Percentiles rank a stretch among this genome's conserved stretches.
These are phyloP conservation scores for Luffia ferchaultella DNA, from an alignment of 2,888 invertebrate species.

Conservation along the genomic window DNA sequence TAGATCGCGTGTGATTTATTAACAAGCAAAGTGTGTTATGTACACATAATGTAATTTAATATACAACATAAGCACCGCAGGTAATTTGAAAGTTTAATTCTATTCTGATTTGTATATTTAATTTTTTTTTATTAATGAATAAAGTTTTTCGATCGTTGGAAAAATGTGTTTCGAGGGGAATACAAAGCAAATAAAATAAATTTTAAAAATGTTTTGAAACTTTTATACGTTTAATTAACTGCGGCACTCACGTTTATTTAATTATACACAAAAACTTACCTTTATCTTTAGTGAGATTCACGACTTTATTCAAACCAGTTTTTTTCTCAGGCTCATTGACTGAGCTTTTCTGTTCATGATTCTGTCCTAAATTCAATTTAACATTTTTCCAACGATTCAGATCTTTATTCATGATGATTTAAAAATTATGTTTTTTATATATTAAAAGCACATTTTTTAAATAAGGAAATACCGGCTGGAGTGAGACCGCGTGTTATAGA, in stretches of 20 bases:
- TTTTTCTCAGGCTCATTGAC: constrained; percentile 20
- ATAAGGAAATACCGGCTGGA: constrained; percentile 8
- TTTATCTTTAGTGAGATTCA: constrained; percentile 34
- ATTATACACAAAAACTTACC: constrained; percentile 25
- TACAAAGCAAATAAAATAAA: too few relatives aligned
- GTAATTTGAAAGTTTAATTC: too few relatives aligned
- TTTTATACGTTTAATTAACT: not conserved
- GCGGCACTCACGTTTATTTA: not conserved
- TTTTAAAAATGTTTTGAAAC: too few relatives aligned
- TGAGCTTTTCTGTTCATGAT: constrained; percentile 19
- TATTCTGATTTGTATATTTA: too few relatives aligned
- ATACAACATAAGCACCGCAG: too few relatives aligned
- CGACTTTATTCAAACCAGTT: constrained; percentile 25
- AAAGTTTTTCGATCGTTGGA: too few relatives aligned
- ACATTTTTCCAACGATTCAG: constrained; percentile 44
- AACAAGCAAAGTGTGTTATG: too few relatives aligned
- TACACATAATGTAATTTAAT: too few relatives aligned
- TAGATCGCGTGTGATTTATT: too few relatives aligned
- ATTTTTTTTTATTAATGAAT: too few relatives aligned
- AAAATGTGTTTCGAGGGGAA: too few relatives aligned
- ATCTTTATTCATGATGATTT: constrained; percentile 32
- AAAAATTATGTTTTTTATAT: too few relatives aligned
- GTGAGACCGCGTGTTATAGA: constrained; percentile 20
- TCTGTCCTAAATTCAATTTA: constrained; percentile 32
- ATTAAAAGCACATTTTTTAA: constrained; percentile 3